Conservation (phyloP, 2,113 vertebrate species). For the Xyrauchen texanus region DNA sequence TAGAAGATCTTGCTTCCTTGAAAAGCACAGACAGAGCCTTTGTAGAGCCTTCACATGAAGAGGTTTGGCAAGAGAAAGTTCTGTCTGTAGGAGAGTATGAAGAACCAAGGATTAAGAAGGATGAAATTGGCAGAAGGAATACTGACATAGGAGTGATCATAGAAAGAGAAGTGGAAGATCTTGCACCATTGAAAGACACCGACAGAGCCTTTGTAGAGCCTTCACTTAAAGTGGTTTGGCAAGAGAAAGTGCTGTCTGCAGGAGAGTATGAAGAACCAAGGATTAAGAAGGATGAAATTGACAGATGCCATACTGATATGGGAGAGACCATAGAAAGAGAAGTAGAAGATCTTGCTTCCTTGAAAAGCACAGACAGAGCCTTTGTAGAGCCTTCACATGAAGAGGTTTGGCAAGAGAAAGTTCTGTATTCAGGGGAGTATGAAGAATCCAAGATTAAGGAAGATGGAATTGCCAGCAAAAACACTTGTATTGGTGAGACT, state of each 20-base stretch:
- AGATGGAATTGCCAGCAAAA: not conserved
- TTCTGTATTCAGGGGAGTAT: not conserved
- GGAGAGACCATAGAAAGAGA: not conserved
- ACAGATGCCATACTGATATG: not conserved
- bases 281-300: not conserved
- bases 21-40: not conserved
- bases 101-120: not conserved
- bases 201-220: no score
- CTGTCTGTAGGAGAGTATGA: not conserved
- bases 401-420: not conserved
- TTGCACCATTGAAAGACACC: not conserved
- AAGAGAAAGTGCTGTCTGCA: not conserved
- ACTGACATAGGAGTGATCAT: not conserved
- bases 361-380: not conserved
- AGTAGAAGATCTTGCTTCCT: not conserved
- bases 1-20: not conserved
- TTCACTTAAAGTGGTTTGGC: conserved; percentile 3
- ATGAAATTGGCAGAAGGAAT: not conserved
- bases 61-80: not conserved
- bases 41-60: not conserved
- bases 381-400: not conserved
- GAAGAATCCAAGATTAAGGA: not conserved
- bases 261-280: not conserved
- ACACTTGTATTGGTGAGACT: no score
- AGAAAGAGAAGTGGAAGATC: not conserved